Conservation (phyloP, 2,113 vertebrate genomes). For the pig (Sus scrofa) region DNA sequence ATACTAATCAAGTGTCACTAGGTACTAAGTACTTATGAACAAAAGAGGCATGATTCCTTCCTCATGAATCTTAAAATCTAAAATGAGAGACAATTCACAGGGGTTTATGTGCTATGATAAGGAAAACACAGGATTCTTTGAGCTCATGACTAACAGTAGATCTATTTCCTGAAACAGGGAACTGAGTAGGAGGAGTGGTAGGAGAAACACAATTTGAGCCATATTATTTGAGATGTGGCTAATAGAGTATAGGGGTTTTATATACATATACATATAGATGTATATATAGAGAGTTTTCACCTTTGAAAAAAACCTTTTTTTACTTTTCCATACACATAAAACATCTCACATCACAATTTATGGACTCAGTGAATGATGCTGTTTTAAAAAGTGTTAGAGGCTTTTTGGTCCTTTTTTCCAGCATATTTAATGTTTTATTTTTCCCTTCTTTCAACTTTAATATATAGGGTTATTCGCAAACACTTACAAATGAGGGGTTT, state of each 20-base stretch:
- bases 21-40: not conserved
- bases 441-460: not conserved
- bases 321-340: not conserved
- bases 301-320: not conserved
- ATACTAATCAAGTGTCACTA: not conserved
- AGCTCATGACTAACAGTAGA: not conserved
- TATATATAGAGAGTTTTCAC: not conserved
- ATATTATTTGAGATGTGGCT: constrained; percentile 36
- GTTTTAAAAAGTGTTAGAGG: constrained; percentile 33
- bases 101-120: not conserved
- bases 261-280: too few species aligned
- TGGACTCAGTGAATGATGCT: constrained; percentile 30
- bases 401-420: not conserved
- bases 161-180: constrained; percentile 8
- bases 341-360: not conserved
- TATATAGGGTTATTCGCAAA: constrained; percentile 1
- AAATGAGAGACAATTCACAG: constrained; percentile 2
- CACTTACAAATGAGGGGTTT: not conserved
- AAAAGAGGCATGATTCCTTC: not conserved
- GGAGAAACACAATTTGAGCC: not conserved
- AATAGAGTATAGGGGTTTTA: not conserved
- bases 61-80: not conserved
- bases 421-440: constrained; percentile 25
- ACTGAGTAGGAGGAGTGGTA: not conserved
- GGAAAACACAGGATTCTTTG: not conserved